Base-by-base conservation (phyloP, 2,113 vertebrate species). In the Pandion haliaetus region DNA sequence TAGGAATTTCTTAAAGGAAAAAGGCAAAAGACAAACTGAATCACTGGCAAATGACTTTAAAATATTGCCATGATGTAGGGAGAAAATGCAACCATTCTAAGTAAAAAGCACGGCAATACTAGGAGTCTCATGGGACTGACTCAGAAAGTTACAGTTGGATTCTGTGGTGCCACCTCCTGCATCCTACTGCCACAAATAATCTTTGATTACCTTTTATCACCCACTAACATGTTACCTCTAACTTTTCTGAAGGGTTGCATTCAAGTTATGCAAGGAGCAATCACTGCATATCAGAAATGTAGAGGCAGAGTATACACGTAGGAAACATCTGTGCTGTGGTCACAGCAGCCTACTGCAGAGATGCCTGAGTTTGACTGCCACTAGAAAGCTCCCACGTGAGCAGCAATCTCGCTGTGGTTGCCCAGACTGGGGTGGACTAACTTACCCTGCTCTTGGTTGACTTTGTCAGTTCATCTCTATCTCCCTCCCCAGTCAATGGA, bases 301-400 rank as follows among this genome's bases (percentile, higher is more conserved):
- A 28, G n/a, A 65, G 84, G 29, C 12, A 58, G 78, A 42, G 12
- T 6, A 28, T 21, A 9, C 14, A 8, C 0, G 3, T 13, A 49
- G n/a, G 38, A 88, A 72, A 54, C 26, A 8, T 8, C 84, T 59
- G 29, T 0, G 1, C 58, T 21, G 38, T 8, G 38, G 24, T 52
- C 50, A 20, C 31, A 32, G 29, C 21, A 32, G 12, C 0, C 1
- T 40, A 2, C 45, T 54, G 79, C 52, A 12, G 38, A 26, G 65
- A 10, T 0, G 2, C 12, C 17, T 0, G 2, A 45, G 34, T 28
- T 29, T 1, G 1, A 9, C 38, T 32, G 72, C 38, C 18, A 2
- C 50, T 9, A 6, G 16, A 12, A 24, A 58, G 24, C 44, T 71
- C 49, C 4, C 38, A 20, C 0, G 1, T 17, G 5, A 15, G 66